Conservation (phyloP, 2,888 invertebrate species). For the Papilio demoleus region DNA sequence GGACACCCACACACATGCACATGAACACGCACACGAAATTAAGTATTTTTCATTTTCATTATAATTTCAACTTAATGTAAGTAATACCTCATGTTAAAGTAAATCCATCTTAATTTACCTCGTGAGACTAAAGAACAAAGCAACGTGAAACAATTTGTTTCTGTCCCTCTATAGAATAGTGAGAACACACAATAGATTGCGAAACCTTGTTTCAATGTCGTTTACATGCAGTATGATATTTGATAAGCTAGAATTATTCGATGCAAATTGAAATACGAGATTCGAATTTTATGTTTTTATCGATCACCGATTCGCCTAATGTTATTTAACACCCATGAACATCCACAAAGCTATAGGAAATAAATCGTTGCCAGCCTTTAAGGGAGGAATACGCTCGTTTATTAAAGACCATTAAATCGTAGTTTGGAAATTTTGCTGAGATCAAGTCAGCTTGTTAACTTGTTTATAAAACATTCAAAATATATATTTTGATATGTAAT, state of each 20-base stretch:
- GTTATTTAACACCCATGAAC: no score
- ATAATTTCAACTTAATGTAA: not conserved
- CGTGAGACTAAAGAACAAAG: constrained; percentile 18
- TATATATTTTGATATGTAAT: no score
- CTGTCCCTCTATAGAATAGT: constrained; percentile 24
- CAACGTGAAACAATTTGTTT: constrained; percentile 32
- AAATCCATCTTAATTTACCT: not conserved
- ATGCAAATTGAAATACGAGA: not conserved
- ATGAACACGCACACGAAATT: no score
- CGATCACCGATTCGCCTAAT: not conserved
- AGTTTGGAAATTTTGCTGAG: no score
- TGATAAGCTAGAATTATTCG: not conserved
- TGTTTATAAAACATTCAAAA: no score
- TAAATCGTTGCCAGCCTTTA: no score
- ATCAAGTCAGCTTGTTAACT: no score
- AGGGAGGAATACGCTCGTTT: no score
- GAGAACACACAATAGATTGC: constrained; percentile 36
- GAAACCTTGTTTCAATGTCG: constrained; percentile 8
- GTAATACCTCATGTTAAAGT: not conserved
- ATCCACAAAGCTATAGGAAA: no score
- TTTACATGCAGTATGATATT: not conserved
- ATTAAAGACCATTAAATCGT: no score
- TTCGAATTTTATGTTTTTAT: not conserved
- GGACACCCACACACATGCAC: no score
- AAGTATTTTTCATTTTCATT: no score